Evolutionary conservation across 2,113 vertebrate genomes (phyloP), one percentile per base, ranked within the genome.

Genomic region (Trinectes maculatus): DNA sequence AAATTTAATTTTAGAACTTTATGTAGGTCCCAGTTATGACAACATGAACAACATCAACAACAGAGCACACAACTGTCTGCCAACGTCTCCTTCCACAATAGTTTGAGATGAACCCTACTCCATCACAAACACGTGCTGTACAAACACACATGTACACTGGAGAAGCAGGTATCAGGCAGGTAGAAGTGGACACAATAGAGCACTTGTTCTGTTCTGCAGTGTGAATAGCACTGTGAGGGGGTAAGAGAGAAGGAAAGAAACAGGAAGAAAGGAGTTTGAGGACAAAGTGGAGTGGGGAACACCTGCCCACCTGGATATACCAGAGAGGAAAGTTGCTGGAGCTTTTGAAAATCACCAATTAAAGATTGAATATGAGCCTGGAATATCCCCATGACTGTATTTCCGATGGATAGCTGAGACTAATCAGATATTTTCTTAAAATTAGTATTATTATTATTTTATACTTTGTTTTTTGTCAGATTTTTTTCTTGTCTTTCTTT

Each of bases 121-220:
- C n/a, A n/a, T n/a, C 8, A 33, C 52, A 54, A 19, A 34, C 7
- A 59, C 22, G n/a, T n/a, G n/a, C n/a, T n/a, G n/a, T n/a, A 55
- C 34, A 58, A 21, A 55, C 39, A 64, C n/a, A 48, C 25, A 51
- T 3, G 8, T 25, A 54, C 39, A 65, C n/a, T 44, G 13, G 9
- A 28, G 44, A 37, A 42, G 58, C 39, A 42, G 68, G 13, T 71
- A 71, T 83, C 74, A 72, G 80, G 74, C 74, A 72, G 80, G 74
- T 87, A 68, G 44, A 77, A 7, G 9, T 21, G 43, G 57, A 69
- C 25, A 89, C 84, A 88, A 90, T 68, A 59, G 70, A 52, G 54
- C 28, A 26, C 34, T 85, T 89, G 86, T 89, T 89, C 79, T 79
- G 25, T 3, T 24, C 54, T 43, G 21, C 46, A n/a, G 9, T 71